Evolutionary conservation across 2,113 vertebrate genomes (phyloP).

Genomic region (Morone saxatilis): DNA sequence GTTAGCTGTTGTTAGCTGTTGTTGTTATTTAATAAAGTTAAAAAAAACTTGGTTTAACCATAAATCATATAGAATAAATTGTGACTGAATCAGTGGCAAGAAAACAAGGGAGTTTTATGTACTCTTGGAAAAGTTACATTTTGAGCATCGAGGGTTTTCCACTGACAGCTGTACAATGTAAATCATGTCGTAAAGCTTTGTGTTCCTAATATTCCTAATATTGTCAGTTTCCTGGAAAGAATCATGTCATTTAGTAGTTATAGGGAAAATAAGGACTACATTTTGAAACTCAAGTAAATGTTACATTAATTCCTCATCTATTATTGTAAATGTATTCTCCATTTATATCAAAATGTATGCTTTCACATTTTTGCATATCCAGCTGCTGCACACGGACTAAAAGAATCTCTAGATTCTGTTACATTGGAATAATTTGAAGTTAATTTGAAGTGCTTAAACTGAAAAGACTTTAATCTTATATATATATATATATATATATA

Average conservation of each 20-base stretch:
- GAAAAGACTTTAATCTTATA: background rate
- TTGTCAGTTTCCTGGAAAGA: background rate
- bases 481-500: background rate
- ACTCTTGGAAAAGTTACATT: background rate
- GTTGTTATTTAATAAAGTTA: too few species aligned
- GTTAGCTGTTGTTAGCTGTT: too few species aligned
- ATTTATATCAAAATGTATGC: background rate
- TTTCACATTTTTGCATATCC: background rate
- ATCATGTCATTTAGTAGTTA: background rate
- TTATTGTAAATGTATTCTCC: background rate
- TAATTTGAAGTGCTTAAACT: background rate
- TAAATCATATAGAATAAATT: background rate
- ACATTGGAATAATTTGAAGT: background rate
- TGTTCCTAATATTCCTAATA: background rate
- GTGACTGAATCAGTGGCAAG: too few species aligned
- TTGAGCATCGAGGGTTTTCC: background rate
- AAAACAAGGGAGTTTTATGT: background rate
- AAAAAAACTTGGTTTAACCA: background rate
- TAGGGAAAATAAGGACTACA: too few species aligned
- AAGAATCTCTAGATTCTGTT: background rate
- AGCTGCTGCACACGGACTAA: background rate
- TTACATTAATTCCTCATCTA: background rate
- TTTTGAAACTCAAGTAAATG: background rate
- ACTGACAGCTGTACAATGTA: background rate
- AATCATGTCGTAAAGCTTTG: background rate